Conservation (phyloP, 2,888 invertebrate species). For the Loripinus fragilis region DNA sequence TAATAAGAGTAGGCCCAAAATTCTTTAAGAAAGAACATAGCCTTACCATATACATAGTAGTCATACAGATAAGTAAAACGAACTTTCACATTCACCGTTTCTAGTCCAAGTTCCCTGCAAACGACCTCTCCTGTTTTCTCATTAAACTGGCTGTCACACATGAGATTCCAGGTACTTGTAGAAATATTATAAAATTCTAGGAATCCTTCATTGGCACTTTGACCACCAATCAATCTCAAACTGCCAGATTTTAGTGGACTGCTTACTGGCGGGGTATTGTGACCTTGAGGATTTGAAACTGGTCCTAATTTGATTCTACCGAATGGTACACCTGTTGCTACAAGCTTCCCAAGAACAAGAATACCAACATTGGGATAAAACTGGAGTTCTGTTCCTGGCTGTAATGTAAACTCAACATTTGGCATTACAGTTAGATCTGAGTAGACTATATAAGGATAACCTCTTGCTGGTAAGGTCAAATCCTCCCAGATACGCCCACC, state of each 20-base stretch:
- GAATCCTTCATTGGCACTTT: conserved; percentile 91
- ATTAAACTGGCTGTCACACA: conserved; percentile 97
- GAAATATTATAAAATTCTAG: conserved; percentile 97
- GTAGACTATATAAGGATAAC: conserved; percentile 85
- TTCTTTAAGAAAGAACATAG: conserved; percentile 80
- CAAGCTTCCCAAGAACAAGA: conserved; percentile 94
- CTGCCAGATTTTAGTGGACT: conserved; percentile 30
- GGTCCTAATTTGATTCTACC: conserved; percentile 63
- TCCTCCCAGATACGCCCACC: conserved; percentile 87
- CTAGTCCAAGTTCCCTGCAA: conserved; percentile 95
- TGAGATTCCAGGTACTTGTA: conserved; percentile 97
- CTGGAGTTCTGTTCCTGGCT: conserved; percentile 95
- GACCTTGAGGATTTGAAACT: background rate
- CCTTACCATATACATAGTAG: conserved; percentile 79
- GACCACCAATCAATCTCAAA: conserved; percentile 87
- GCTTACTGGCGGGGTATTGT: conserved; percentile 1
- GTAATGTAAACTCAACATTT: conserved; percentile 92
- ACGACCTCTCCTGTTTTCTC: conserved; percentile 98
- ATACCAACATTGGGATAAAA: conserved; percentile 98
- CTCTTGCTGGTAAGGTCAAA: conserved; percentile 67
- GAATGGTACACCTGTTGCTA: conserved; percentile 89
- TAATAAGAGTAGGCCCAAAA: conserved; percentile 82
- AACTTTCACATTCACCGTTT: conserved; percentile 94
- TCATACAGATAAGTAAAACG: conserved; percentile 86
- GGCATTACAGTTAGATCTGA: conserved; percentile 99